These are phyloP conservation scores for Silurus aristotelis DNA, from an alignment of 2,797 vertebrate genomes.

Conservation along the genomic window DNA sequence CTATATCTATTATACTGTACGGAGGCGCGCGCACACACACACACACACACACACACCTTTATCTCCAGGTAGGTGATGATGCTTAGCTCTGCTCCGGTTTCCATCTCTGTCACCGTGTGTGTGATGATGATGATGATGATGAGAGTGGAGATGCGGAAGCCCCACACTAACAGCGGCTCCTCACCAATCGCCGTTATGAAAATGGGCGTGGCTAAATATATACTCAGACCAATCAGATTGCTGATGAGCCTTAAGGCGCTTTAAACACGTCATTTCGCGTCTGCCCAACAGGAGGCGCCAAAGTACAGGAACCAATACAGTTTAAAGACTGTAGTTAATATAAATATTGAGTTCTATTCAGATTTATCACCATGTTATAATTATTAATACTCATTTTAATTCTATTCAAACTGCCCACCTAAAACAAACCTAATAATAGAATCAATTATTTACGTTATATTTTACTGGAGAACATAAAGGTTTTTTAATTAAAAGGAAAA, in stretches of 20 bases:
- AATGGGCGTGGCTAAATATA: background rate
- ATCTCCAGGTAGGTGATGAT: background rate
- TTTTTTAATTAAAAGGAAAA: background rate
- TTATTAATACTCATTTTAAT: background rate
- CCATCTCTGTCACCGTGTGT: conserved; percentile 24
- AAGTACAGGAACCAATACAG: background rate
- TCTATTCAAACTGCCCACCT: background rate
- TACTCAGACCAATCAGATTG: background rate
- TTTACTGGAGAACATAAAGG: background rate
- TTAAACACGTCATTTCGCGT: background rate
- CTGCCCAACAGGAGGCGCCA: conserved; percentile 5
- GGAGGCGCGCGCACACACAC: background rate
- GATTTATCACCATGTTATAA: background rate
- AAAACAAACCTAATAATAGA: background rate
- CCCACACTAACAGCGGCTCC: background rate
- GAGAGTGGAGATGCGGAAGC: background rate
- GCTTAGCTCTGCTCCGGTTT: background rate
- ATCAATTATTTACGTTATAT: background rate
- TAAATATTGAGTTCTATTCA: no score
- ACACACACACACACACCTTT: conserved; percentile 15
- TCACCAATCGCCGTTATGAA: background rate
- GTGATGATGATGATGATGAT: conserved; percentile 18
- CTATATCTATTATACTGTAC: no score
- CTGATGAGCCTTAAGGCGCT: background rate
- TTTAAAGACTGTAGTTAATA: background rate